Base-by-base conservation (phyloP, 2,797 vertebrate genomes). In the Gallinago solitaria region DNA sequence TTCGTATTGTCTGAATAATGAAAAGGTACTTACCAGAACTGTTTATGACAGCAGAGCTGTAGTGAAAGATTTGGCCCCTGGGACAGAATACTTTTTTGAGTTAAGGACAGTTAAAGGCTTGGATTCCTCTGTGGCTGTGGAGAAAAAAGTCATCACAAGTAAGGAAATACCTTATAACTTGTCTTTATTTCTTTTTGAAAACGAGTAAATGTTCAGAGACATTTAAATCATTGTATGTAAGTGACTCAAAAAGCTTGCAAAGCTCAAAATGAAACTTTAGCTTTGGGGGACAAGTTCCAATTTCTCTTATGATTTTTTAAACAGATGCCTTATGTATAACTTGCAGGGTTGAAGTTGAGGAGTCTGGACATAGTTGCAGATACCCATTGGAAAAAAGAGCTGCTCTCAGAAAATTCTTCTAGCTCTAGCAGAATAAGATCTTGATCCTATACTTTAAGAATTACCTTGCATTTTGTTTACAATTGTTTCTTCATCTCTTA, bases 81-180 rank as follows among this genome's bases (percentile, higher is more conserved):
- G 98, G 45, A 97, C 97, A 88, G 98, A 99, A 90, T 99, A 99
- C 25, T 23, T 96, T 37, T 97, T 99, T 97, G 98, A 97, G 74
- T 85, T 99, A 95, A 98, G 97, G 94, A 98, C 98, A 82, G 59
- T 99, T 84, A 97, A 98, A 97, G 98, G 98, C 77, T 96, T 96
- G 90, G 98, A 98, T 96, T 91, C 73, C 48, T 99, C 98, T 87
- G 53, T 93, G 73, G 89, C 93, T 39, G 86, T 98, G 96, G 91
- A 97, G 96, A 98, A 93, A 98, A 97, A 96, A 89, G 97, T 98
- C 83, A 98, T 93, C 77, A 98, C 98, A 97, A 98, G 98, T 99
- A 98, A 99, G 98, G 20, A 94, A 86, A 77, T 70, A 65, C 14
- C 5, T 81, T 53, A 54, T 80, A 37, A 54, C 20, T 67, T 94